These are phyloP conservation scores for Orestias chungarensis DNA, from an alignment of 2,797 vertebrate species.

Conservation along the genomic window DNA sequence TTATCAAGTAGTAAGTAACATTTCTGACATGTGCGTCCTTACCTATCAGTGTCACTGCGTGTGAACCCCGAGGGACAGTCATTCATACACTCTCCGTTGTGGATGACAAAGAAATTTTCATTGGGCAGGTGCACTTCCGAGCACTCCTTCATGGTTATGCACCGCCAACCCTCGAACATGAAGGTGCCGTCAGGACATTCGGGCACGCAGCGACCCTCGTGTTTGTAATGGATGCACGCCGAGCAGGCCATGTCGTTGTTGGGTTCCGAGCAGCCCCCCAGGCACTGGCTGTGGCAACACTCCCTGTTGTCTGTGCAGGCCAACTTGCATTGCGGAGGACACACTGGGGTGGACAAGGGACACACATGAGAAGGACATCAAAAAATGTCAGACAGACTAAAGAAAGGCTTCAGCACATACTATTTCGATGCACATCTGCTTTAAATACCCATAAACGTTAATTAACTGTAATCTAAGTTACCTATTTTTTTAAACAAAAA, in stretches of 20 bases:
- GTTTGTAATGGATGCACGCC: constrained; percentile 92
- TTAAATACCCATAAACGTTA: neutral
- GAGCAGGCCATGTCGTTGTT: constrained; percentile 88
- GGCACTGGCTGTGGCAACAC: constrained; percentile 94
- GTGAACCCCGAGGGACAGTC: constrained; percentile 95
- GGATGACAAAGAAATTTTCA: constrained; percentile 90
- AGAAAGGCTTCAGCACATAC: neutral
- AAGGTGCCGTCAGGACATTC: constrained; percentile 90
- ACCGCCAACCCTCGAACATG: constrained; percentile 97
- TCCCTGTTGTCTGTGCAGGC: constrained; percentile 88
- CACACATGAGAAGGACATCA: constrained; percentile 12
- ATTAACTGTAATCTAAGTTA: neutral
- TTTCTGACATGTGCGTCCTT: constrained; percentile 42
- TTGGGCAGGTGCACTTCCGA: constrained; percentile 83
- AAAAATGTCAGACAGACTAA: neutral
- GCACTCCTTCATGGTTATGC: constrained; percentile 91
- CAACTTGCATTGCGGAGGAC: constrained; percentile 87
- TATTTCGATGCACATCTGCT: neutral
- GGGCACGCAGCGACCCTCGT: constrained; percentile 86
- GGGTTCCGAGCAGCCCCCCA: constrained; percentile 89
- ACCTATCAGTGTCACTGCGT: constrained; percentile 90
- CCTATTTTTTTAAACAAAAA: neutral
- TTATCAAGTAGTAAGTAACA: constrained; percentile 14
- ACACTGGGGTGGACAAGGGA: constrained; percentile 82
- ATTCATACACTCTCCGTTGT: constrained; percentile 91